phyloP scores from a whole-genome alignment of 2,113 vertebrate genomes.

The Phalacrocorax carbo region DNA sequence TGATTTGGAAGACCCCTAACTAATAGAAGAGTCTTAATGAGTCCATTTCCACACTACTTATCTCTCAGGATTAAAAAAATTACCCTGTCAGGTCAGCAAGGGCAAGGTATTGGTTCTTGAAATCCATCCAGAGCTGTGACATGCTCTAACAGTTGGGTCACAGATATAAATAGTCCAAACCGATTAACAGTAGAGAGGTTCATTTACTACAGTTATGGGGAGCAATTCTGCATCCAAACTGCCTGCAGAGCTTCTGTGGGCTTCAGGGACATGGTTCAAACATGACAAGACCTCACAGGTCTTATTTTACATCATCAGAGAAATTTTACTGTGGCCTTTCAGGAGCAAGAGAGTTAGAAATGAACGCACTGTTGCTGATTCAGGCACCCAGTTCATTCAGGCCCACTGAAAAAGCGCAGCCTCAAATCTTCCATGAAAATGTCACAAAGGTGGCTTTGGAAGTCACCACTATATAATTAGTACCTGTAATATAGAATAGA shows the following conservation, averaged over 20 bases:
- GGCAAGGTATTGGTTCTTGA: background rate
- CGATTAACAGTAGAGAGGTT: background rate
- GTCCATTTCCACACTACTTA: background rate
- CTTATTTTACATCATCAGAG: background rate
- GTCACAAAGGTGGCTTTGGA: background rate
- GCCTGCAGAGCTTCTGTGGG: background rate
- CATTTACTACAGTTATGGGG: background rate
- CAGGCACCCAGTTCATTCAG: background rate
- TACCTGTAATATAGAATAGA: background rate
- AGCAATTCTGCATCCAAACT: background rate
- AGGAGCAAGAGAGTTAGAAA: background rate
- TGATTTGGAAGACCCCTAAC: background rate
- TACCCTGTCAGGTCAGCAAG: background rate
- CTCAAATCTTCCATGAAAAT: background rate
- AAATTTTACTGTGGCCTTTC: background rate
- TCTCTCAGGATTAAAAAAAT: background rate
- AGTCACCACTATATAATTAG: background rate
- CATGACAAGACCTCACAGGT: background rate
- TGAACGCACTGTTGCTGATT: background rate
- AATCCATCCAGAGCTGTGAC: background rate
- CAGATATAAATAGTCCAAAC: background rate
- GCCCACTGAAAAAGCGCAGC: background rate
- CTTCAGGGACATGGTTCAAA: background rate
- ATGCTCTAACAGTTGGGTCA: background rate
- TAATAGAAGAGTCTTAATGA: background rate